A percentile compares a stretch with the other conserved stretches of the same genome.
phyloP scores from a whole-genome alignment of 2,113 vertebrate genomes.

The Tinamus guttatus region DNA sequence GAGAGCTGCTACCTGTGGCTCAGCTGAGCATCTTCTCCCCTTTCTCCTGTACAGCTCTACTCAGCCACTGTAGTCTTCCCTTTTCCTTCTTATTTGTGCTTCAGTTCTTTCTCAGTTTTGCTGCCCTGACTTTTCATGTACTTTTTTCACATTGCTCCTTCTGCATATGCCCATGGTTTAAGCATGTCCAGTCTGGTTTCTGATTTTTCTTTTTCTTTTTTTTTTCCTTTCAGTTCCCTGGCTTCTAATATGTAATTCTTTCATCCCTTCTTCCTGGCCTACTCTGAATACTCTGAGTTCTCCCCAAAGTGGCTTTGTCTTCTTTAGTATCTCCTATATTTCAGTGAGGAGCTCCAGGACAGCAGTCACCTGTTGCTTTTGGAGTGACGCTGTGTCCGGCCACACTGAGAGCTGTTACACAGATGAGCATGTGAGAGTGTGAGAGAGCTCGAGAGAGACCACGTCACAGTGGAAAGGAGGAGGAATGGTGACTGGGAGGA shows the following conservation, averaged over 20 bases:
- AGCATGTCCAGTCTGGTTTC: not conserved
- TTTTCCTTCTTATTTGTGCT: not conserved
- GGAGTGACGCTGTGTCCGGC: not conserved
- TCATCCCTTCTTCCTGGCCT: not conserved
- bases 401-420: not conserved
- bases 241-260: not conserved
- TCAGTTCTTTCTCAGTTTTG: not conserved
- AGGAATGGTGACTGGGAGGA: not conserved
- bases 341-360: not conserved
- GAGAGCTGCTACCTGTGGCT: conserved; percentile 25
- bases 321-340: not conserved
- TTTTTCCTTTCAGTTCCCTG: not conserved
- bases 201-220: not conserved
- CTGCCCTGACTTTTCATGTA: not conserved
- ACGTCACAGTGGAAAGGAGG: not conserved
- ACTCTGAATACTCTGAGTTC: not conserved
- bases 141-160: not conserved
- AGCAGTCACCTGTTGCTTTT: conserved; percentile 8
- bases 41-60: not conserved
- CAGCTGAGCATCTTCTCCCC: not conserved
- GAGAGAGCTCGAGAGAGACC: not conserved
- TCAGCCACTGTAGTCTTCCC: not conserved
- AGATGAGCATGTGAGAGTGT: not conserved
- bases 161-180: not conserved
- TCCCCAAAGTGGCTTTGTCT: not conserved